phyloP scores from a whole-genome alignment of 2,797 vertebrate species.

The Pyrocephalus nanus region DNA sequence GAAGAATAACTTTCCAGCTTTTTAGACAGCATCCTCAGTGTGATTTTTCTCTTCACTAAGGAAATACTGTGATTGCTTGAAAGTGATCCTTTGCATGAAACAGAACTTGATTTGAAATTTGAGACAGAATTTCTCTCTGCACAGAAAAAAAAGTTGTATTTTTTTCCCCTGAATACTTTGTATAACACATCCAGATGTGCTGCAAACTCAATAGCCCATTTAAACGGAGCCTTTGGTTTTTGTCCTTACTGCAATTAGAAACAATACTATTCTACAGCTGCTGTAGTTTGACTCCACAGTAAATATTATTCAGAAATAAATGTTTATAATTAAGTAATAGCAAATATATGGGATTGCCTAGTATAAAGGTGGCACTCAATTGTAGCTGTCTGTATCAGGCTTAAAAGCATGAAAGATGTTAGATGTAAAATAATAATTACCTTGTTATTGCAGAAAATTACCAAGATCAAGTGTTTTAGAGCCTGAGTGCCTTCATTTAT shows the following conservation, averaged over 20 bases:
- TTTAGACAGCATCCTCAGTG: background rate
- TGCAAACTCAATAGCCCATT: background rate
- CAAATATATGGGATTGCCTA: background rate
- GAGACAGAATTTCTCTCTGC: background rate
- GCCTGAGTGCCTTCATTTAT: background rate
- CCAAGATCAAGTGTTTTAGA: background rate
- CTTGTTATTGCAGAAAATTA: background rate
- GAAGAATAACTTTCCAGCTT: background rate
- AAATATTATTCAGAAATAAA: background rate
- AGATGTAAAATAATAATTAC: background rate
- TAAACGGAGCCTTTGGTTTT: background rate
- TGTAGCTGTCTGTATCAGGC: background rate
- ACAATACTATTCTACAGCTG: background rate
- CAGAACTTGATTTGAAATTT: background rate
- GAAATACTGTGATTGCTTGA: background rate
- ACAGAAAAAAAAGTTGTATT: background rate
- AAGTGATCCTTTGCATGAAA: background rate
- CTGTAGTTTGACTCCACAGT: background rate
- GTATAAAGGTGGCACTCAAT: background rate
- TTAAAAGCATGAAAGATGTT: background rate
- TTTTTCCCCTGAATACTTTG: background rate
- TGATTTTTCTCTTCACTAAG: background rate
- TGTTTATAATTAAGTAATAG: background rate
- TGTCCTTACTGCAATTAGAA: background rate
- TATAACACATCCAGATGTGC: background rate